These are phyloP conservation scores for Serranus cabrilla DNA, from an alignment of 2,797 vertebrate species.

Conservation along the genomic window DNA sequence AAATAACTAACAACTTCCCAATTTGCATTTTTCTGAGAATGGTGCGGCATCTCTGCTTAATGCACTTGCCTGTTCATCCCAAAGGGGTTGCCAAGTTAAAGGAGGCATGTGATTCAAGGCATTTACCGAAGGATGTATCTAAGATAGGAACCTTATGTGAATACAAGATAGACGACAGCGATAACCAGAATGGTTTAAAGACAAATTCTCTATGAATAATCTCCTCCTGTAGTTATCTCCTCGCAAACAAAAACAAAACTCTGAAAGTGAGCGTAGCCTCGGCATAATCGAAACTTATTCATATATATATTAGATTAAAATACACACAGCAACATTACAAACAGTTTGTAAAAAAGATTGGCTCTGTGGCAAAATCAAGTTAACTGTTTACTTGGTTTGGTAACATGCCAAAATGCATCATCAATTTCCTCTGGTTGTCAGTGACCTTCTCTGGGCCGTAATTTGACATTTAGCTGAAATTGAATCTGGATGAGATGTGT, in stretches of 20 bases:
- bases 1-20: conserved; percentile 87
- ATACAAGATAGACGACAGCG: conserved; percentile 78
- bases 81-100: conserved; percentile 80
- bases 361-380: conserved; percentile 49
- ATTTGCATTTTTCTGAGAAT: conserved; percentile 86
- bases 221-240: conserved; percentile 69
- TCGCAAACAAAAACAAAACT: conserved; percentile 63
- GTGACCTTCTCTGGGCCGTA: conserved; percentile 73
- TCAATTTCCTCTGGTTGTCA: conserved; percentile 67
- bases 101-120: conserved; percentile 80
- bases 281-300: conserved; percentile 18
- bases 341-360: conserved; percentile 24
- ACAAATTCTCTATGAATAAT: conserved; percentile 76
- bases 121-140: conserved; percentile 76
- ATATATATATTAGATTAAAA: conserved; percentile 43
- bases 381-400: conserved; percentile 58
- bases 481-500: conserved; percentile 74
- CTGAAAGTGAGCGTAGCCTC: conserved; percentile 42
- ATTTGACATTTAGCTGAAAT: conserved; percentile 81
- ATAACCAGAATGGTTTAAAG: conserved; percentile 74
- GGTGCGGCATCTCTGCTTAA: conserved; percentile 71
- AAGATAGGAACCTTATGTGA: conserved; percentile 81
- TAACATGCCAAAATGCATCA: conserved; percentile 62
- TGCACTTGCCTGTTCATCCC: conserved; percentile 79
- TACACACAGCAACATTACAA: conserved; percentile 32